Conservation (phyloP, 2,888 invertebrate species). For the Coenonympha arcania region DNA sequence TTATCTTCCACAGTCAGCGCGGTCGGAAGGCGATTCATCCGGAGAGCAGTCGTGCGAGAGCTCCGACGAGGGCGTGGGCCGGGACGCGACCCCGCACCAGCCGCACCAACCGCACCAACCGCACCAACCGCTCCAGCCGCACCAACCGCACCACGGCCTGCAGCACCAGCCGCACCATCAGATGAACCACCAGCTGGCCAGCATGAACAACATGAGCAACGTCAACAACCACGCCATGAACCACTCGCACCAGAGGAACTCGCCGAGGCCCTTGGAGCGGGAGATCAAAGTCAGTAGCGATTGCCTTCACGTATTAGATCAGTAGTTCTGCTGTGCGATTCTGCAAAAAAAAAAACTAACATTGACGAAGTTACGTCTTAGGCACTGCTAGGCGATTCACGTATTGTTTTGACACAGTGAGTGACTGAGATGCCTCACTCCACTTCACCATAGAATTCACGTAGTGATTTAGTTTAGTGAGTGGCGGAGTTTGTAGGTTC, state of each 20-base stretch:
- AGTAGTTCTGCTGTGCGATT: too few species aligned
- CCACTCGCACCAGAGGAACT: slow-evolving; percentile 54
- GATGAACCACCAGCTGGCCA: slow-evolving; percentile 39
- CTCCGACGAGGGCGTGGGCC: slow-evolving; percentile 66
- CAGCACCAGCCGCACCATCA: slow-evolving; percentile 36
- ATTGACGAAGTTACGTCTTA: too few species aligned
- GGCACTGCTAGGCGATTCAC: too few species aligned
- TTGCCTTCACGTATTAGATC: too few species aligned
- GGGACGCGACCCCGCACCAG: slow-evolving; percentile 52
- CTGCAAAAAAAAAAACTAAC: too few species aligned
- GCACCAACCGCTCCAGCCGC: slow-evolving; percentile 34
- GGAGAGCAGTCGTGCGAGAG: slow-evolving; percentile 68
- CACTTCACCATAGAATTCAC: too few species aligned
- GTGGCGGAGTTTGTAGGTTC: too few species aligned
- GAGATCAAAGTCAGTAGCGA: slow-evolving; percentile 50
- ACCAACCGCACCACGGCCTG: slow-evolving; percentile 48
- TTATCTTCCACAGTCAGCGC: slow-evolving; percentile 51
- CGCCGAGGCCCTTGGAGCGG: slow-evolving; percentile 57
- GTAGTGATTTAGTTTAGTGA: too few species aligned
- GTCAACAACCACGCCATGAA: slow-evolving; percentile 40
- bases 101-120: slow-evolving; percentile 36
- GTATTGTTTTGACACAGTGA: too few species aligned
- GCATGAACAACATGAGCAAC: slow-evolving; percentile 33
- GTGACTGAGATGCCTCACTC: too few species aligned
- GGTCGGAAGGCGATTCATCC: slow-evolving; percentile 66